Base-by-base conservation (phyloP, 2,888 invertebrate species). In the Steinernema hermaphroditum region DNA sequence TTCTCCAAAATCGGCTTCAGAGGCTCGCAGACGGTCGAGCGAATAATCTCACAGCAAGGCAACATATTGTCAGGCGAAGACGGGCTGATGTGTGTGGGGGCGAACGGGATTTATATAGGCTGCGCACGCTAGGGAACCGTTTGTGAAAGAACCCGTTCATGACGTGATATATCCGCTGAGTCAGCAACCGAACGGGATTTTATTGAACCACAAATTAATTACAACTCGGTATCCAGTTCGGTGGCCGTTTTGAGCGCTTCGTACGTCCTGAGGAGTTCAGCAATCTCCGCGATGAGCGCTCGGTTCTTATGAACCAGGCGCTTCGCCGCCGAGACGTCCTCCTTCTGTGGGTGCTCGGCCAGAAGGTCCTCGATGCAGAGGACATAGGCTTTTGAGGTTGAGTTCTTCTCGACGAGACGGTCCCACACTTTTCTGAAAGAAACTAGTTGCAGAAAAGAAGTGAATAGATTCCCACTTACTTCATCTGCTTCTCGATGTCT, bases 21-120 rank as follows among this genome's bases (percentile, higher is more conserved):
- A 12, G 62, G 62, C 8, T 62, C 62, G 62, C 6, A 16, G 27
- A 62, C 19, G 32, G 1, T 2, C 16, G 29, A 29, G 32, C 62
- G 19, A 27, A 62, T 62, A 29, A 32, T 62, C 32, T 62, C 62
- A 27, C 62, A 62, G 29, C 62, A 32, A 32, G 62, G 62, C 27
- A 62, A 16, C 62, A 62, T 62, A 16, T 50, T 22, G 22, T 16
- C 29, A 62, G 29, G 37, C 37, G 12, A 37, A 62, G 27, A 34
- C 2, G 32, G 62, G 37, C 32, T 46, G 32, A 32, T 62, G 37
- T 4, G 12, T 37, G 12, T 9, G 32, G 29, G 62, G 16, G 62
- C 62, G 29, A 19, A 8, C 16, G 62, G 62, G 62, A 62, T 62
- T 32, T 62, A 62, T 62, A 62, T 12, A 16, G 32, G 2, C 32